phyloP scores from a whole-genome alignment of 2,797 vertebrate species.

The Epinephelus malabaricus region DNA sequence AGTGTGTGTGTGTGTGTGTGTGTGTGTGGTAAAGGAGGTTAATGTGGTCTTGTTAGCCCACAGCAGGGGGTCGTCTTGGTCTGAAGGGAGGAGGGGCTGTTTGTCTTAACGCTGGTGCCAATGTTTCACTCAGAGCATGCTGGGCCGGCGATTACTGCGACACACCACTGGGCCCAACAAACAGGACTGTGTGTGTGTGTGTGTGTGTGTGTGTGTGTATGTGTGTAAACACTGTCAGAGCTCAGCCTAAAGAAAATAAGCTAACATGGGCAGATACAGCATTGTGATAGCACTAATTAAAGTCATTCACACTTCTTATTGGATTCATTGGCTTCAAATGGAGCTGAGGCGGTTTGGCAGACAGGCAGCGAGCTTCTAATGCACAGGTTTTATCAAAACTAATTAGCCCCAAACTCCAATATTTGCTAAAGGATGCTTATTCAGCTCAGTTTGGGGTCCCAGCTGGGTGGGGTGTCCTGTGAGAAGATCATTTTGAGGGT shows the following conservation, averaged over 20 bases:
- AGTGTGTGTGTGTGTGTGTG: constrained; percentile 35
- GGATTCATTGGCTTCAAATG: constrained; percentile 67
- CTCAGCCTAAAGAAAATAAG: constrained; percentile 61
- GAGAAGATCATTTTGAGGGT: constrained; percentile 5
- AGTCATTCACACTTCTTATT: constrained; percentile 77
- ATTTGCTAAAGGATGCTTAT: constrained; percentile 56
- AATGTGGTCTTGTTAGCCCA: constrained; percentile 85
- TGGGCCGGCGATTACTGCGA: constrained; percentile 86
- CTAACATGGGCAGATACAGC: constrained; percentile 57
- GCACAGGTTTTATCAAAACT: constrained; percentile 61
- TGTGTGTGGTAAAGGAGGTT: constrained; percentile 76
- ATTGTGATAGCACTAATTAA: constrained; percentile 77
- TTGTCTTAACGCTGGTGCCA: constrained; percentile 89
- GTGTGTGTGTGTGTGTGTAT: constrained; percentile 28
- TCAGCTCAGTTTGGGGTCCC: constrained; percentile 27
- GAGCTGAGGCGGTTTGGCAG: constrained; percentile 58
- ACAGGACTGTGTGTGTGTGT: constrained; percentile 56
- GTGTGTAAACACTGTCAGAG: constrained; percentile 59
- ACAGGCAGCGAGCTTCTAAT: constrained; percentile 40
- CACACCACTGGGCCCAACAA: constrained; percentile 74
- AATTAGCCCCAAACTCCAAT: constrained; percentile 55
- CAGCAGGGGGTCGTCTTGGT: constrained; percentile 87
- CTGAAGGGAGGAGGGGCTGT: constrained; percentile 78
- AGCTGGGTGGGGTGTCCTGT: background rate
- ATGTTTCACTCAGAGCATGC: constrained; percentile 88